phyloP scores from a whole-genome alignment of 2,113 vertebrate species.

The Oncorhynchus keta region DNA sequence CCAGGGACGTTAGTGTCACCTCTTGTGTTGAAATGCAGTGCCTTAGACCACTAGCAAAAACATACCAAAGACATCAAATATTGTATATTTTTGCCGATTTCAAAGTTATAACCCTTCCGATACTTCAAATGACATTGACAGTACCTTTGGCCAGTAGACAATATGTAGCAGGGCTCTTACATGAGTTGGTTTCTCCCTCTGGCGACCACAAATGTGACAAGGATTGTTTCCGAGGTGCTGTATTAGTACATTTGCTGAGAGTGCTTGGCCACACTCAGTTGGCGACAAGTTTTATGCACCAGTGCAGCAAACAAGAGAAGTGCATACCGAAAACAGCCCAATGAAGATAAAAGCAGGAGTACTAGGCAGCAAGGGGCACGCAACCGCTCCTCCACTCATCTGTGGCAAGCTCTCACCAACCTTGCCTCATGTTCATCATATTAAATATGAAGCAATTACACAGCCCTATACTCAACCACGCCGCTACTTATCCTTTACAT shows the following conservation, averaged over 20 bases:
- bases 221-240: constrained; percentile 26
- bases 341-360: constrained; percentile 54
- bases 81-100: not conserved
- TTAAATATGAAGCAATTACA: constrained; percentile 73
- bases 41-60: not conserved
- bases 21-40: too few species aligned
- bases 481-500: constrained; percentile 33
- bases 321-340: constrained; percentile 63
- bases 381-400: constrained; percentile 37
- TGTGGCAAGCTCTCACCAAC: constrained; percentile 43
- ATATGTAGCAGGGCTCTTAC: constrained; percentile 22
- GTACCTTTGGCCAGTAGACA: constrained; percentile 23
- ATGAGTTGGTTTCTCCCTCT: constrained; percentile 13
- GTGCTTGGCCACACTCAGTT: constrained; percentile 45
- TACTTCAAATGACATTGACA: constrained; percentile 42
- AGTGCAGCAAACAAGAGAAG: constrained; percentile 71
- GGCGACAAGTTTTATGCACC: constrained; percentile 63
- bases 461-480: constrained; percentile 30
- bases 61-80: not conserved
- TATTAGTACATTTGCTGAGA: constrained; percentile 26
- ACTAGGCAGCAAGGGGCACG: constrained; percentile 36
- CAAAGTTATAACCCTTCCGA: not conserved
- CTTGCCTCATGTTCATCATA: constrained; percentile 53
- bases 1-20: too few species aligned
- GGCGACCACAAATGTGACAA: constrained; percentile 25